Base-by-base conservation (phyloP, 2,888 invertebrate species). In the Patella ulyssiponensis region DNA sequence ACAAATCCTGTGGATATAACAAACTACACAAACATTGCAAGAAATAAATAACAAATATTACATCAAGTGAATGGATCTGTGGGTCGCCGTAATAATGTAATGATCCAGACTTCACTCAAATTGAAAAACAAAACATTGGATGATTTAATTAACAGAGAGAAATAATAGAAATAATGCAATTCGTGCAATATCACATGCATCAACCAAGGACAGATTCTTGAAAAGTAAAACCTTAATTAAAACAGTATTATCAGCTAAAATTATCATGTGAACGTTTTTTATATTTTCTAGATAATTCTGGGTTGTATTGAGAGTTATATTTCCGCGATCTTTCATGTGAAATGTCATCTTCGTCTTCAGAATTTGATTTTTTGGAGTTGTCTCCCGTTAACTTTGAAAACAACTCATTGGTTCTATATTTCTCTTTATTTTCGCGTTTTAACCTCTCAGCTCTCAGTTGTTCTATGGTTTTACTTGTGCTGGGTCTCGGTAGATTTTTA, bases 231-330 rank as follows among this genome's bases (percentile, higher is more conserved):
- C 44, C 44, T 44, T 44, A 44, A 9, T 44, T 44, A 44, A 44
- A 44, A 44, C 44, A 7, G 44, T 44, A 44, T 44, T 44, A 52
- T 72, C 73, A 73, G 73, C 54, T 54, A 15, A 51, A 73, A 52
- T 52, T 15, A 73, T 73, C 23, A 54, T 33, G 14, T 20, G 23
- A 23, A 44, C 71, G 81, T 9, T 79, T 77, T 73, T 78, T 84
- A 5, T 82, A 81, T 70, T 79, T 78, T 51, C 86, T 84, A 9
- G 92, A 92, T 77, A 93, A 86, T 71, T 93, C 92, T 53, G 99
- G 99, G 93, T 98, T 98, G 91, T 97, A 99, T 91, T 98, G 98
- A 3, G 97, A 97, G 92, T 98, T 98, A 90, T 99, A 99, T 92
- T 77, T 77, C 51, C 80, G 53, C 1, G 71, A 44, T 20, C 80